Base-by-base conservation (phyloP, 2,113 vertebrate genomes). In the Tenebrosternarchus preto region DNA sequence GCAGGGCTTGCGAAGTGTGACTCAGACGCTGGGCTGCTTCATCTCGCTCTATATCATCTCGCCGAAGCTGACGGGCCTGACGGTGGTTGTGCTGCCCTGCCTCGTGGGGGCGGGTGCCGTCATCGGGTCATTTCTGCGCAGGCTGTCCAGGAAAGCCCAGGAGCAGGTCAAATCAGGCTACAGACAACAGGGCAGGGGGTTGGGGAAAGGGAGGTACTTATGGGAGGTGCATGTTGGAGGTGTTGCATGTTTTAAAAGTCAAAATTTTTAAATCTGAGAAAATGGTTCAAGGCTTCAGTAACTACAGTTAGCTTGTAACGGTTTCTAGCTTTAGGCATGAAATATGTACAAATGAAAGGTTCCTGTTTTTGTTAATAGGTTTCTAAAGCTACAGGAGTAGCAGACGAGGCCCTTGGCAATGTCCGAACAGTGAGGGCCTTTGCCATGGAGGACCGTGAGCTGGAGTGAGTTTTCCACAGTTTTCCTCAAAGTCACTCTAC, bases 401-500 rank as follows among this genome's bases (percentile, higher is more conserved):
- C 97, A 0, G 95, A 97, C 0, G 97, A 98, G 88, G 96, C 94
- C 0, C 93, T 99, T 72, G 95, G 95, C 2, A 98, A 97, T 0
- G 93, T 99, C 1, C 91, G 97, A 20, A 98, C 97, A 0, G 97
- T 98, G 86, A 94, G 95, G 11, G 96, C 97, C 60, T 99, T 99
- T 4, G 95, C 97, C 76, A 98, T 98, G 97, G 97, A 98, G 85
- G 91, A 93, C 8, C 82, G 89, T 77, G 95, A 97, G 81, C 90
- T 92, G 24, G 90, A 91, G 92, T 93, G 81, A 84, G 92, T 55
- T 0, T 71, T 17, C n/a, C 4, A 19, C 22, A 20, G 17, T 71
- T 60, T 15, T n/a, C 5, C 22, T 66, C 25, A n/a, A 0, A 24
- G 6, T 39, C 43, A 46, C 5, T 46, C 11, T 50, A 12, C 2